Conservation (phyloP, 1,140 invertebrate genomes). For the Brachionus calyciflorus region DNA sequence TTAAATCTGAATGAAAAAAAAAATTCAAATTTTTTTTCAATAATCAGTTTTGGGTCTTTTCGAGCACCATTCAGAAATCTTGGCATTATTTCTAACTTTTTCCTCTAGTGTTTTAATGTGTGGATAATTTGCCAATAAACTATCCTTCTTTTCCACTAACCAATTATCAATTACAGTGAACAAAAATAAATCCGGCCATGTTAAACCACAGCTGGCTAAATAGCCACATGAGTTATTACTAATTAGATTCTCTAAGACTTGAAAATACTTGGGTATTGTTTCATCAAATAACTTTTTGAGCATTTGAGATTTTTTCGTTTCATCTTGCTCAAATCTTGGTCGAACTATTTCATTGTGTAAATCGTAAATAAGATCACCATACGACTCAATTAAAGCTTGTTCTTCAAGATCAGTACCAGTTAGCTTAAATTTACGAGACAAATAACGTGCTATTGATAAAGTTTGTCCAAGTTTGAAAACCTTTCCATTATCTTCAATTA, state of each 20-base stretch:
- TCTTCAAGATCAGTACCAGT: conserved; percentile 1
- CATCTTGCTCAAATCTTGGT: conserved; percentile 32
- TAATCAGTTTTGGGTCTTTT: conserved; percentile 18
- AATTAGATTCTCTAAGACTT: neutral
- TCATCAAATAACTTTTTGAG: neutral
- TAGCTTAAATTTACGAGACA: conserved; percentile 13
- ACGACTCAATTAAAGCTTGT: conserved; percentile 16
- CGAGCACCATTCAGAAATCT: neutral
- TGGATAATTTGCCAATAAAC: neutral
- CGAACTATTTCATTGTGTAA: neutral
- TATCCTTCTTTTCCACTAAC: conserved; percentile 2
- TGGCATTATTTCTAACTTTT: conserved; percentile 3
- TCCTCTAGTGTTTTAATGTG: neutral
- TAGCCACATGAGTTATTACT: neutral
- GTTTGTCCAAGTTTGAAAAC: conserved; percentile 25
- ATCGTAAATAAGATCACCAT: conserved; percentile 19
- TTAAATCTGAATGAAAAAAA: too few relatives aligned
- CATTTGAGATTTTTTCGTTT: neutral
- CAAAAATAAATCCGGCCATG: conserved; percentile 44
- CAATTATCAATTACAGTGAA: neutral
- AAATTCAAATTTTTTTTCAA: neutral
- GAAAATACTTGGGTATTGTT: neutral
- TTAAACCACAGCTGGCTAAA: neutral
- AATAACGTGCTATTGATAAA: conserved; percentile 40
- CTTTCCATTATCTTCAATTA: conserved; percentile 10